Conservation (phyloP, 1,140 invertebrate genomes). For the Manduca sexta region DNA sequence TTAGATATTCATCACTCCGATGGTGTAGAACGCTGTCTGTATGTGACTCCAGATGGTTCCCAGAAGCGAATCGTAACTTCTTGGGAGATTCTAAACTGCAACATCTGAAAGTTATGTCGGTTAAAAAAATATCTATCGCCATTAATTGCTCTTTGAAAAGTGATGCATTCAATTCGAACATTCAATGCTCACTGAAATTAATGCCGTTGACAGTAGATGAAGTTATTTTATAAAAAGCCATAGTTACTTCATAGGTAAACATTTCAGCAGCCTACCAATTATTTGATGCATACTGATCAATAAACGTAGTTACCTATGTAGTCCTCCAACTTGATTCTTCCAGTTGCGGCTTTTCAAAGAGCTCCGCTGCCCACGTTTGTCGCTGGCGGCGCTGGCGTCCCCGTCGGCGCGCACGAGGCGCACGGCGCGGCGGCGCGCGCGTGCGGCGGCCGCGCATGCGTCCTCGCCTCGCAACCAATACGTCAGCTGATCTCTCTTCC, state of each 20-base stretch:
- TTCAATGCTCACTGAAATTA: no score
- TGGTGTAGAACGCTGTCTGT: slow-evolving; percentile 73
- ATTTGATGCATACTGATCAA: background rate
- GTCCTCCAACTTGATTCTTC: slow-evolving; percentile 52
- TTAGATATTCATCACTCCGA: slow-evolving; percentile 74
- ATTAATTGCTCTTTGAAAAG: no score
- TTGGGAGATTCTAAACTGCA: slow-evolving; percentile 88
- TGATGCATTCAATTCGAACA: no score
- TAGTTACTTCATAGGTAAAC: no score
- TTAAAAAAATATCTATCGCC: no score
- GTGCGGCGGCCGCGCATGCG: slow-evolving; percentile 64
- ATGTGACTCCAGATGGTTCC: slow-evolving; percentile 77
- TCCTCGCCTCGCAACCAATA: slow-evolving; percentile 92
- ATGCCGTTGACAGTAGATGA: no score
- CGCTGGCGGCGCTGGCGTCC: slow-evolving; percentile 6
- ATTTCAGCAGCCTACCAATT: no score
- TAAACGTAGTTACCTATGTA: slow-evolving; percentile 42
- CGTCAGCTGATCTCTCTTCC: slow-evolving; percentile 87
- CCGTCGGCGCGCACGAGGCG: slow-evolving; percentile 60
- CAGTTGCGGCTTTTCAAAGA: slow-evolving; percentile 76
- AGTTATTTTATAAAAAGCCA: no score
- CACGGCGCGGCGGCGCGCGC: slow-evolving; percentile 73
- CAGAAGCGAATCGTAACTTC: slow-evolving; percentile 82
- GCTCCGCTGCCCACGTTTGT: slow-evolving; percentile 73
- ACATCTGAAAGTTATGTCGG: slow-evolving; percentile 66